Conservation (phyloP, 2,888 invertebrate genomes). For the Sinhomidia bicolor region DNA sequence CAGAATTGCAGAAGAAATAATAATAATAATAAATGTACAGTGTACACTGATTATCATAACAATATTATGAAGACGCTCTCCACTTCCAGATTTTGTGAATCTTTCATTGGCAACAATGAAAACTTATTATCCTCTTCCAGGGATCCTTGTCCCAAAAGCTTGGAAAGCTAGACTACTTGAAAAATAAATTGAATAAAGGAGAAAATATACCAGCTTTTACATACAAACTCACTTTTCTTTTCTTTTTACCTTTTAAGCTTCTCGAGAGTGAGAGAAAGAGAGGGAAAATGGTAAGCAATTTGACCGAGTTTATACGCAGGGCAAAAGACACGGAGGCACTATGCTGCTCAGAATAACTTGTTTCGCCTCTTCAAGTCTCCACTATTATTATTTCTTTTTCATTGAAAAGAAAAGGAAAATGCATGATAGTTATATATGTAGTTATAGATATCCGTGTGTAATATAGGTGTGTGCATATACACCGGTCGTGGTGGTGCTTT, state of each 20-base stretch:
- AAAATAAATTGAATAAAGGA: constrained; percentile 35
- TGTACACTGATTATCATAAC: too few relatives aligned
- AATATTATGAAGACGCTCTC: constrained; percentile 18
- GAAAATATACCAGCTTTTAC: constrained; percentile 29
- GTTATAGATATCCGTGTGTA: too few relatives aligned
- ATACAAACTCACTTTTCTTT: constrained; percentile 39
- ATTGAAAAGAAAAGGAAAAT: too few relatives aligned
- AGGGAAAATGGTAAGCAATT: constrained; percentile 1
- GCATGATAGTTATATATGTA: too few relatives aligned
- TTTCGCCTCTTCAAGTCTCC: background rate
- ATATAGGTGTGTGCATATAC: too few relatives aligned
- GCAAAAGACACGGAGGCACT: background rate
- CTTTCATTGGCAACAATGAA: constrained; percentile 38
- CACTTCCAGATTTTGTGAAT: background rate
- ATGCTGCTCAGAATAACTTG: background rate
- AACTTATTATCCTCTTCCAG: constrained; percentile 37
- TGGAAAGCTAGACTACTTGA: background rate
- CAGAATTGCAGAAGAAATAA: too few relatives aligned
- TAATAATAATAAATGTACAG: too few relatives aligned
- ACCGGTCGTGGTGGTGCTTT: too few relatives aligned
- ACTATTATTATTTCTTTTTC: background rate
- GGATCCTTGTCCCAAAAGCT: constrained; percentile 20
- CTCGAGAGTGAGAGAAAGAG: background rate
- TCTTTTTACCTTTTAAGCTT: background rate
- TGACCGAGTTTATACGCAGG: background rate